These are phyloP conservation scores for Cossypha polioptera DNA, from an alignment of 2,797 vertebrate genomes.

Conservation along the genomic window DNA sequence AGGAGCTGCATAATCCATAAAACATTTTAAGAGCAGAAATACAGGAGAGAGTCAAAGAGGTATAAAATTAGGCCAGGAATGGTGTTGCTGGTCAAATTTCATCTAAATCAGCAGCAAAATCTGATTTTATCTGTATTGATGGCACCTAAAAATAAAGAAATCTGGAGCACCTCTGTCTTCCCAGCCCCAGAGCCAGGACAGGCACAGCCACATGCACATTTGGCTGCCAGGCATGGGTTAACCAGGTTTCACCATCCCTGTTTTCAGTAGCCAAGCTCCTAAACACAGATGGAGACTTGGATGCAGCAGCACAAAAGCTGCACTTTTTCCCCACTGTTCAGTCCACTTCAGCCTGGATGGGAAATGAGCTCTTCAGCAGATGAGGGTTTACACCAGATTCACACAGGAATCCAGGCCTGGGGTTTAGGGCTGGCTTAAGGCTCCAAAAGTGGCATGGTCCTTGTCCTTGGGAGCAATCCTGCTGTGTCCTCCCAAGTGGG, in stretches of 20 bases:
- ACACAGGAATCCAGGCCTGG: neutral
- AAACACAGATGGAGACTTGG: neutral
- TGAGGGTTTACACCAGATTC: neutral
- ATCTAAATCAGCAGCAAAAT: neutral
- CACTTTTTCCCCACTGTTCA: neutral
- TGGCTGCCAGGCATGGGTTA: neutral
- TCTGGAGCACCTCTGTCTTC: neutral
- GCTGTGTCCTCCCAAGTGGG: neutral
- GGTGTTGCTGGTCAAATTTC: neutral
- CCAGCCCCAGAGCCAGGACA: neutral
- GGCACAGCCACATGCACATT: neutral
- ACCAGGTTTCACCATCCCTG: neutral
- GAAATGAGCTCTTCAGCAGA: neutral
- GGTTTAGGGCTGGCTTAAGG: neutral
- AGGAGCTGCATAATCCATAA: slow-evolving; percentile 22
- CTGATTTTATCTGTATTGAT: neutral
- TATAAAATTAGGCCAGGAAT: neutral
- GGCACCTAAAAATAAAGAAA: neutral
- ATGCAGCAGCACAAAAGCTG: neutral
- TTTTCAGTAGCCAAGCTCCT: neutral
- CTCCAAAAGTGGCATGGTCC: fast-evolving
- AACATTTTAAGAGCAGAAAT: neutral
- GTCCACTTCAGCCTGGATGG: neutral
- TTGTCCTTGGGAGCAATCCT: neutral
- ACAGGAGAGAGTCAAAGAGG: neutral